Evolutionary conservation across 2,113 vertebrate genomes (phyloP).

Genomic region (Chunga burmeisteri): DNA sequence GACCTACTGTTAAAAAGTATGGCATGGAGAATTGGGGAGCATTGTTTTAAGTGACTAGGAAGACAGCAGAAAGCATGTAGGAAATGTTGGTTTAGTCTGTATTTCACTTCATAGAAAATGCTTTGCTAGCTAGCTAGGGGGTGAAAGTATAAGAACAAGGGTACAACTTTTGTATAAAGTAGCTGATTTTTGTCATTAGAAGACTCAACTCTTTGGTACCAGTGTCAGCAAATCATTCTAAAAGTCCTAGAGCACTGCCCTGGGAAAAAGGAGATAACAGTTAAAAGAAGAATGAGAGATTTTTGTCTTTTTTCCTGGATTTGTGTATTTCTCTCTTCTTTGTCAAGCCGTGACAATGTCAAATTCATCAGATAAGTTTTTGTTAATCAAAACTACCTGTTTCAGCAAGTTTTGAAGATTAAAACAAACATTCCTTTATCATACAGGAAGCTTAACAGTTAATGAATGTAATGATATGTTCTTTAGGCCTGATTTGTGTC

Average conservation of each 20-base stretch:
- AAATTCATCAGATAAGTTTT: not conserved
- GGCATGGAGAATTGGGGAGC: not conserved
- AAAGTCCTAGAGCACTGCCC: not conserved
- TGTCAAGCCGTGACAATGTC: not conserved
- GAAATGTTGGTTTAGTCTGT: no score
- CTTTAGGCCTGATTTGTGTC: not conserved
- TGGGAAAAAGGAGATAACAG: not conserved
- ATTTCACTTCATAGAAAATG: not conserved
- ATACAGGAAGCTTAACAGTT: not conserved
- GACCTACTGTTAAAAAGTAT: not conserved
- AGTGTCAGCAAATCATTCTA: not conserved
- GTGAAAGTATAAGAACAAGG: not conserved
- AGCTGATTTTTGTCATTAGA: not conserved
- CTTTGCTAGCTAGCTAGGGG: not conserved
- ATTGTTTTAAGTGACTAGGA: not conserved
- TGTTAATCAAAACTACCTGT: not conserved
- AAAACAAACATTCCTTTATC: not conserved
- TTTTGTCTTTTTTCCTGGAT: not conserved
- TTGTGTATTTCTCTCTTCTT: not conserved
- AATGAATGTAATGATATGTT: rapidly evolving
- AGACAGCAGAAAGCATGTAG: not conserved
- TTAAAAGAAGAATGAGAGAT: not conserved
- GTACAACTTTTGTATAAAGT: not conserved
- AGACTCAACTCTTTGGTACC: not conserved
- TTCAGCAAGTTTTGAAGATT: not conserved